These are phyloP conservation scores for Agriopis aurantiaria DNA, from an alignment of 2,888 invertebrate genomes.

Conservation along the genomic window DNA sequence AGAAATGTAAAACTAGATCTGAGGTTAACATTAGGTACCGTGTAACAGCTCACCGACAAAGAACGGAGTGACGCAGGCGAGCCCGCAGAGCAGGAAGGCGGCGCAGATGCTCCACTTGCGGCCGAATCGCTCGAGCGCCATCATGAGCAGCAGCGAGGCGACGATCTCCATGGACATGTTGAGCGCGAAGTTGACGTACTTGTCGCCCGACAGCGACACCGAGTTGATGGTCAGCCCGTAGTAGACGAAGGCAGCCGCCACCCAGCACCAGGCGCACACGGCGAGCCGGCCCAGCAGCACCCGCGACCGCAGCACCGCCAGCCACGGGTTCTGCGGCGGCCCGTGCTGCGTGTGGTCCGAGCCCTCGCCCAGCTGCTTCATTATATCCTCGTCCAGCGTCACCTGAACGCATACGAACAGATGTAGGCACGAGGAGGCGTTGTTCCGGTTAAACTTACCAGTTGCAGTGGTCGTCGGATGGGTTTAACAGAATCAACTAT, in stretches of 20 bases:
- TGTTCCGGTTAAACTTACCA: too few relatives aligned
- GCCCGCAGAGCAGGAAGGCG: conserved; percentile 72
- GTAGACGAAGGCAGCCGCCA: conserved; percentile 91
- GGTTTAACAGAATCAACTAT: too few relatives aligned
- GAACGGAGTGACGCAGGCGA: conserved; percentile 70
- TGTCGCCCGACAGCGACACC: conserved; percentile 90
- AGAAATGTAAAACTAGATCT: neutral
- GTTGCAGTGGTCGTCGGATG: too few relatives aligned
- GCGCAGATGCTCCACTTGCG: conserved; percentile 70
- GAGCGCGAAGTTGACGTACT: conserved; percentile 90
- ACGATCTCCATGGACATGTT: conserved; percentile 81
- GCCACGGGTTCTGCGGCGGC: conserved; percentile 60
- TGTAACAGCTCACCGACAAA: conserved; percentile 65
- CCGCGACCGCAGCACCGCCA: conserved; percentile 62
- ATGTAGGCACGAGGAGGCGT: neutral
- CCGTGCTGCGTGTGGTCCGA: conserved; percentile 40
- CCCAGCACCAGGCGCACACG: conserved; percentile 87
- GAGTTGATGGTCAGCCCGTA: conserved; percentile 93
- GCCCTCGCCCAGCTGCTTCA: conserved; percentile 55
- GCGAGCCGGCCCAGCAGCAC: conserved; percentile 65
- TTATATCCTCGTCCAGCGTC: conserved; percentile 62
- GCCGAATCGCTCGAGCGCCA: conserved; percentile 77
- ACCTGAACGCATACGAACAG: conserved; percentile 52
- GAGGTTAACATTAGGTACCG: neutral
- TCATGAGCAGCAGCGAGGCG: conserved; percentile 78